Percentiles rank a stretch among this genome's conserved stretches.
These are phyloP conservation scores for Zeuzera pyrina DNA, from an alignment of 2,888 invertebrate species.

Conservation along the genomic window DNA sequence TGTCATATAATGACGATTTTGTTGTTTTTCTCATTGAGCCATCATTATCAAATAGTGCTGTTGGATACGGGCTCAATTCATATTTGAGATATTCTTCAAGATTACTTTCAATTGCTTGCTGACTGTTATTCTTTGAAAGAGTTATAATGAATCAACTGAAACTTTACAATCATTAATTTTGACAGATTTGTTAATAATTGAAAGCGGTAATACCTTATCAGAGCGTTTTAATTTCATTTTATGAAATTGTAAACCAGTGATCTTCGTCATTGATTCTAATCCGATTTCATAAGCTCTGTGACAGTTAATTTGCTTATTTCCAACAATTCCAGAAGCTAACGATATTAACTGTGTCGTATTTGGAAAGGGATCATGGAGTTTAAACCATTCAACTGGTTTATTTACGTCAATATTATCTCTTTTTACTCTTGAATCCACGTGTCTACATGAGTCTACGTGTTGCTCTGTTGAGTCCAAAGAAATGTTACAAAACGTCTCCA, in stretches of 20 bases:
- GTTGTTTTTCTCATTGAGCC: slow-evolving; percentile 22
- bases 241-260: slow-evolving; percentile 17
- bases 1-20: slow-evolving; percentile 21
- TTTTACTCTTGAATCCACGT: slow-evolving; percentile 29
- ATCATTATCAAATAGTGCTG: slow-evolving; percentile 19
- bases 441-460: background rate
- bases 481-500: background rate
- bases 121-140: slow-evolving; percentile 17
- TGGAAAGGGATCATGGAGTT: background rate
- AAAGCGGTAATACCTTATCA: slow-evolving; percentile 21
- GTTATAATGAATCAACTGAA: slow-evolving; percentile 17
- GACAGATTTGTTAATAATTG: slow-evolving; percentile 14
- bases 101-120: slow-evolving; percentile 18
- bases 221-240: slow-evolving; percentile 23
- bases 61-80: slow-evolving; percentile 19
- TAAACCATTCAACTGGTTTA: slow-evolving; percentile 1
- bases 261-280: slow-evolving; percentile 20
- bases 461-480: background rate
- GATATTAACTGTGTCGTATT: slow-evolving; percentile 4
- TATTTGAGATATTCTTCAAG: slow-evolving; percentile 18
- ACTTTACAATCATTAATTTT: slow-evolving; percentile 17
- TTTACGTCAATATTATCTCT: slow-evolving; percentile 8
- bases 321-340: slow-evolving; percentile 18
- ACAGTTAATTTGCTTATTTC: slow-evolving; percentile 20
- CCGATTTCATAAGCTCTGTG: slow-evolving; percentile 20